Evolutionary conservation across 2,888 invertebrate genomes (phyloP), one percentile per base, ranked within the genome.

Genomic region (Alloscopus bannaensis): DNA sequence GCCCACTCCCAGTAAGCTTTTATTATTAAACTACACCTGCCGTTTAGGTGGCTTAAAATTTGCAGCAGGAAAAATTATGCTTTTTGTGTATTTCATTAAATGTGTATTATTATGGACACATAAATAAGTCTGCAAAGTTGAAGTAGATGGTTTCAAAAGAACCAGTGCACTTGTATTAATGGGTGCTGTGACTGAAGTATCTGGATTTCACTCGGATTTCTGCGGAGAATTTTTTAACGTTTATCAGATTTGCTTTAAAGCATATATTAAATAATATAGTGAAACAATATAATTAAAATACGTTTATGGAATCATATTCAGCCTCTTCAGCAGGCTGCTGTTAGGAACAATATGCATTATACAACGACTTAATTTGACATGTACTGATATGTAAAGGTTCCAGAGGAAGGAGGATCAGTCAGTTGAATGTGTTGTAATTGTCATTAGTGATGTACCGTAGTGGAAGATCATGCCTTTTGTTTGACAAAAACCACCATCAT

Each of bases 51-150:
- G 77, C 55, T 77, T 57, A 77, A 62, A 77, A 77, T 77, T 77
- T 70, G 64, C 77, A 77, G 77, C 77, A 77, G 77, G 77, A 70
- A 70, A 70, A 70, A 77, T 77, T 77, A 77, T 8, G 64, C 57
- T 60, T 26, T 29, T 62, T 72, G 64, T 72, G 40, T 36, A 40
- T 64, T 64, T 55, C 40, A 55, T 64, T 64, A 6, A 29, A 68
- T 60, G 45, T 52, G 29, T 66, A 57, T 75, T n/a, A n/a, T n/a
- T n/a, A n/a, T n/a, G n/a, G n/a, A n/a, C n/a, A n/a, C n/a, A 66
- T 71, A 68, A 20, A 52, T 55, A 55, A 45, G 45, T 71, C 28
- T 28, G 47, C 31, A 18, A 31, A 47, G n/a, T n/a, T n/a, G n/a
- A n/a, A n/a, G n/a, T n/a, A n/a, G n/a, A n/a, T n/a, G n/a, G n/a